Conservation (phyloP, 2,888 invertebrate genomes). For the Mythimna lalbum region DNA sequence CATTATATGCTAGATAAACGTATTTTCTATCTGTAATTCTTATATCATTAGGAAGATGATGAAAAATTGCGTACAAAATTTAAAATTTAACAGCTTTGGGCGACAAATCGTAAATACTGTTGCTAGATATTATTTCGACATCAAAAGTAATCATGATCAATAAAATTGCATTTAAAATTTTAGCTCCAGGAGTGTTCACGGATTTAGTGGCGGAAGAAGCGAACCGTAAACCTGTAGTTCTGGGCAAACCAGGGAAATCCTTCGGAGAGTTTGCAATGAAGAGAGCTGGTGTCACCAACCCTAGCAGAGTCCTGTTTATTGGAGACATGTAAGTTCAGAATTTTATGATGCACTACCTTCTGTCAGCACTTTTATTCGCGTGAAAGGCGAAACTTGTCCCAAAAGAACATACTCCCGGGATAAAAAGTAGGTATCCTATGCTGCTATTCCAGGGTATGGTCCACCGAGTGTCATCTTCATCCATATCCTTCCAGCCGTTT, state of each 20-base stretch:
- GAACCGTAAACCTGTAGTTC: constrained; percentile 79
- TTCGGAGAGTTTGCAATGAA: constrained; percentile 88
- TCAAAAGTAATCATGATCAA: neutral
- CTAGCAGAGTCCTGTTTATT: constrained; percentile 94
- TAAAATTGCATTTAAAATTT: constrained; percentile 32
- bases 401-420: no score
- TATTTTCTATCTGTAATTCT: no score
- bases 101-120: neutral
- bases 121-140: neutral
- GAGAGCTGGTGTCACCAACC: constrained; percentile 90
- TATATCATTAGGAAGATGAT: no score
- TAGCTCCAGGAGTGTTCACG: constrained; percentile 84
- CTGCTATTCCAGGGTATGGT: no score
- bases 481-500: no score
- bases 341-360: neutral
- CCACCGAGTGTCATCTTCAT: no score
- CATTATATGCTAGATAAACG: no score
- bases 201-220: constrained; percentile 80
- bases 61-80: no score
- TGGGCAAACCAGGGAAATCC: constrained; percentile 88
- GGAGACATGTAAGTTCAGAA: constrained; percentile 93
- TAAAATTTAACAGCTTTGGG: neutral
- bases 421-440: no score
- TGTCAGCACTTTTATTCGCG: no score
- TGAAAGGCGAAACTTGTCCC: no score